phyloP scores from a whole-genome alignment of 2,888 invertebrate species.

The Sphinx pinastri region DNA sequence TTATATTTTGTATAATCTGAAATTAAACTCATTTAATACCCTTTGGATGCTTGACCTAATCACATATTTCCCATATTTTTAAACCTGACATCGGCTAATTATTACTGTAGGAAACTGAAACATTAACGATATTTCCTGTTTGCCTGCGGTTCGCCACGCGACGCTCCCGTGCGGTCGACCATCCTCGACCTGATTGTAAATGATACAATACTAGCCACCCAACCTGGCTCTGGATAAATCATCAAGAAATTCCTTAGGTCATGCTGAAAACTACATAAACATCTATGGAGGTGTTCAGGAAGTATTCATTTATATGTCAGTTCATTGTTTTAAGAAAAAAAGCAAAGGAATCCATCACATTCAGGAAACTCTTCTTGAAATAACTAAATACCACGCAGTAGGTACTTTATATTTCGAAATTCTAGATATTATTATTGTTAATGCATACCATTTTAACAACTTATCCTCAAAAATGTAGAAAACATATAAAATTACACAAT shows the following conservation, averaged over 20 bases:
- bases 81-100: slow-evolving; percentile 2
- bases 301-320: too few species aligned
- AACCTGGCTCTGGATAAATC: not conserved
- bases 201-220: not conserved
- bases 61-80: not conserved
- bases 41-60: not conserved
- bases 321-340: too few species aligned
- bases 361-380: too few species aligned
- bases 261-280: not conserved
- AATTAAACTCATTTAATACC: too few species aligned
- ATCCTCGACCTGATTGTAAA: slow-evolving; percentile 17
- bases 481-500: not conserved
- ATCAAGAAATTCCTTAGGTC: not conserved
- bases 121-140: slow-evolving; percentile 10
- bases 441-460: too few species aligned
- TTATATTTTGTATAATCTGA: too few species aligned
- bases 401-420: too few species aligned
- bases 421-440: too few species aligned
- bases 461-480: not conserved
- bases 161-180: slow-evolving; percentile 7
- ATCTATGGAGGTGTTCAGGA: not conserved
- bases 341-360: too few species aligned
- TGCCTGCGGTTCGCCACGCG: slow-evolving; percentile 8
- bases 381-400: too few species aligned
- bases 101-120: not conserved